Evolutionary conservation across 2,888 invertebrate genomes (phyloP).

Genomic region (Catotricha subobsoleta): DNA sequence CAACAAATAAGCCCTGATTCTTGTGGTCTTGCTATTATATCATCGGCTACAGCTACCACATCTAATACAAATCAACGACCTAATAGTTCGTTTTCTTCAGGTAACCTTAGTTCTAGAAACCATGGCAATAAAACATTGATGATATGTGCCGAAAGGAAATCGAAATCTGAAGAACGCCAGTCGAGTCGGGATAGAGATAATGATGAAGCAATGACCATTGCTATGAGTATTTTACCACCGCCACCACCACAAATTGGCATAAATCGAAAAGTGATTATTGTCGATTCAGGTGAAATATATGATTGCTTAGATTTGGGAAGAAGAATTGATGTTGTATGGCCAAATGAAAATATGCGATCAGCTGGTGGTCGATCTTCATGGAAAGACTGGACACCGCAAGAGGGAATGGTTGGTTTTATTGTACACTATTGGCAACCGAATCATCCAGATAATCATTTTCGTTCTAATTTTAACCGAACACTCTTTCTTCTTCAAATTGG

Average conservation of each 20-base stretch:
- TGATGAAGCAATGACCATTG: conserved; percentile 3
- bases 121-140: background rate
- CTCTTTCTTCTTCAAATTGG: conserved; percentile 85
- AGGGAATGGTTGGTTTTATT: conserved; percentile 79
- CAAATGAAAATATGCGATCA: conserved; percentile 70
- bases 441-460: conserved; percentile 68
- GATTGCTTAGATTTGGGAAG: conserved; percentile 82
- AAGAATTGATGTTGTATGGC: conserved; percentile 90
- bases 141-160: conserved; percentile 4
- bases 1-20: conserved; percentile 1
- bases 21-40: background rate
- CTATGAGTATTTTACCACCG: conserved; percentile 11
- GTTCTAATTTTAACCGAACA: conserved; percentile 83
- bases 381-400: conserved; percentile 73
- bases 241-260: conserved; percentile 22
- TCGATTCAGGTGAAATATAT: conserved; percentile 43
- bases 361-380: conserved; percentile 77
- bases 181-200: conserved; percentile 6
- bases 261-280: conserved; percentile 28
- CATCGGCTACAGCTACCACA: background rate
- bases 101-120: conserved; percentile 4
- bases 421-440: conserved; percentile 91
- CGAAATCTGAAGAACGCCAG: conserved; percentile 8
- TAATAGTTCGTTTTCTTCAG: conserved; percentile 7
- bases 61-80: background rate